Conservation (phyloP, 2,888 invertebrate genomes). For the Carpatolechia fugitivella region DNA sequence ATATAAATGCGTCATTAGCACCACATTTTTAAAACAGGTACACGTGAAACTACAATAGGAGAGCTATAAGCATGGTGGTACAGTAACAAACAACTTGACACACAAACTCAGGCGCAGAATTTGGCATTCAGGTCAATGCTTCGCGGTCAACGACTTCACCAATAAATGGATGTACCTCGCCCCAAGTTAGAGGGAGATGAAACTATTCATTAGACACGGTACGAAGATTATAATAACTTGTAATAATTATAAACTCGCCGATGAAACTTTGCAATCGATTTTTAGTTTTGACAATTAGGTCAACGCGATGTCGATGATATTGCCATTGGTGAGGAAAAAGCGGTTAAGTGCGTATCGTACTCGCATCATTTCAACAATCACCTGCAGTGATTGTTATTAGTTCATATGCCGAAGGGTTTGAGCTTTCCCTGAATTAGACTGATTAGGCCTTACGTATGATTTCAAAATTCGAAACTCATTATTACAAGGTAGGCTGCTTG, state of each 20-base stretch:
- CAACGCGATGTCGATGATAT: slow-evolving; percentile 25
- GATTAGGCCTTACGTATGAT: no score
- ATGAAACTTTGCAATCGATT: not conserved
- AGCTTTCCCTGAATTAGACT: no score
- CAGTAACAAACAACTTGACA: not conserved
- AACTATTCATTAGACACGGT: no score
- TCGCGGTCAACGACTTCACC: slow-evolving; percentile 26
- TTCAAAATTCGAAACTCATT: no score
- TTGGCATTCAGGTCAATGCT: slow-evolving; percentile 48
- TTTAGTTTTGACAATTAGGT: slow-evolving; percentile 7
- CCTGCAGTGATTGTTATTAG: no score
- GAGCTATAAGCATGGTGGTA: not conserved
- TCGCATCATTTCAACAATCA: no score
- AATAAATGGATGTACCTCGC: no score
- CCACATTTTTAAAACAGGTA: not conserved
- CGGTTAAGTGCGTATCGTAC: slow-evolving; percentile 31
- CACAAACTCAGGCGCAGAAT: slow-evolving; percentile 7
- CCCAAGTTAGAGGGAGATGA: no score
- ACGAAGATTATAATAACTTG: no score
- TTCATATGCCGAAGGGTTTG: no score
- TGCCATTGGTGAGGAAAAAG: slow-evolving; percentile 39
- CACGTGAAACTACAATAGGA: not conserved
- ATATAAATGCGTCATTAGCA: not conserved
- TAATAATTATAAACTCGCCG: not conserved
- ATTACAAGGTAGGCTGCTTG: no score